Base-by-base conservation (phyloP, 1,140 invertebrate genomes). In the Eumaeus atala region DNA sequence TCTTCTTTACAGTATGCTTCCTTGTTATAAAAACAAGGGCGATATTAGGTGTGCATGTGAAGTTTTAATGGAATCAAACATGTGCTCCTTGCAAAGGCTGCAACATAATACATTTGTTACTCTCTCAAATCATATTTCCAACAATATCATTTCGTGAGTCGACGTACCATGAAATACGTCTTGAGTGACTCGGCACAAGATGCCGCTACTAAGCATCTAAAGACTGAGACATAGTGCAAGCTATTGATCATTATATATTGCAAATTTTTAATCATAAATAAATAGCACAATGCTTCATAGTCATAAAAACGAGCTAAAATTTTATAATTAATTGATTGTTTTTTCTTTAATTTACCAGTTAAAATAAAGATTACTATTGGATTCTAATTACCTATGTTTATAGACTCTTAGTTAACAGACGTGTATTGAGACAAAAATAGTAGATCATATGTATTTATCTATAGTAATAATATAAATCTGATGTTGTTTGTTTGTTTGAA, bases 91-190 rank as follows among this genome's bases (percentile, higher is more conserved):
- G 12, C 42, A 17, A 33, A 58, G 51, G 55, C 55, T 68, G 67
- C 68, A 70, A 70, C 68, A 73, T 72, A 72, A 78, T 75, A 81
- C 74, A 78, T 83, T 78, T 80, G 77, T 82, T 76, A 84, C 69
- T 67, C 56, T 66, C 72, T 69, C 71, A 72, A 77, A 83, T 86
- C 80, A 82, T 83, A 85, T 83, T 75, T 73, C 68, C 71, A 67
- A 84, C 77, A 83, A 84, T 83, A 86, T 86, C 83, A 86, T 86
- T 82, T 79, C 69, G 72, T 70, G 76, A 75, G 83, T 70, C 74
- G 80, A 86, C 79, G 80, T 86, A 81, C 74, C 82, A 80, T 85
- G 82, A 85, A 85, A 85, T 85, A 80, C 82, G 79, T 73, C 77
- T 70, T 81, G 83, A 86, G 74, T 86, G 83, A 86, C 80, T 86